Conservation (phyloP, 2,888 invertebrate genomes). For the Eurytoma californica region DNA sequence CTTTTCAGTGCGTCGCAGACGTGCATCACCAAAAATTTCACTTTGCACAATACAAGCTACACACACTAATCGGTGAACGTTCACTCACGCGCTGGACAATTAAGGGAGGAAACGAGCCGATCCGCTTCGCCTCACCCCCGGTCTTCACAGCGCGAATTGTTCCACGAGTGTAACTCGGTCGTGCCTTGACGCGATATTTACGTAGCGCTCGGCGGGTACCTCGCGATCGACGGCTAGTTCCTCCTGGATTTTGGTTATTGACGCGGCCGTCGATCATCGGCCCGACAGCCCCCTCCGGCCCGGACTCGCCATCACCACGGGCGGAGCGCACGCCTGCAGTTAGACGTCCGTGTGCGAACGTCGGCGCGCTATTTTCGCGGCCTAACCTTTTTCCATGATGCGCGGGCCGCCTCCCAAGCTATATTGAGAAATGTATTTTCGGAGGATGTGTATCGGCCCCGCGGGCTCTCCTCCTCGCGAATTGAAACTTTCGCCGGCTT, state of each 20-base stretch:
- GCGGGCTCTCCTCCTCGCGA: background rate
- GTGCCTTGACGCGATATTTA: no score
- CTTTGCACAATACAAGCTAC: no score
- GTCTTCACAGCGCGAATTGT: no score
- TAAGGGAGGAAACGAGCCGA: no score
- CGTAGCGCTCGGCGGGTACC: no score
- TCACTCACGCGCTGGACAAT: no score
- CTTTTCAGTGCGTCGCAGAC: no score
- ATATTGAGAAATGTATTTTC: constrained; percentile 15
- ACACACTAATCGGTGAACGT: no score
- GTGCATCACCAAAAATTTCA: no score
- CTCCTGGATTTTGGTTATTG: constrained; percentile 15
- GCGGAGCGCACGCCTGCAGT: no score
- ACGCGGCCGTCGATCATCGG: constrained; percentile 12
- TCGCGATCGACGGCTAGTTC: constrained; percentile 4
- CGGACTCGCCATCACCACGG: background rate
- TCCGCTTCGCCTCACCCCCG: no score
- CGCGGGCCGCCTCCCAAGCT: background rate
- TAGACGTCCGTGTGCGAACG: background rate
- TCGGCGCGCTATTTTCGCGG: background rate
- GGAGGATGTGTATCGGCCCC: constrained; percentile 3
- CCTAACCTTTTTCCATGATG: constrained; percentile 1
- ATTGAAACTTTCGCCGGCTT: background rate
- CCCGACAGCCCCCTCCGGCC: background rate
- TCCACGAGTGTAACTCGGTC: no score